Base-by-base conservation (phyloP, 2,888 invertebrate species). In the Drosophila formosana region DNA sequence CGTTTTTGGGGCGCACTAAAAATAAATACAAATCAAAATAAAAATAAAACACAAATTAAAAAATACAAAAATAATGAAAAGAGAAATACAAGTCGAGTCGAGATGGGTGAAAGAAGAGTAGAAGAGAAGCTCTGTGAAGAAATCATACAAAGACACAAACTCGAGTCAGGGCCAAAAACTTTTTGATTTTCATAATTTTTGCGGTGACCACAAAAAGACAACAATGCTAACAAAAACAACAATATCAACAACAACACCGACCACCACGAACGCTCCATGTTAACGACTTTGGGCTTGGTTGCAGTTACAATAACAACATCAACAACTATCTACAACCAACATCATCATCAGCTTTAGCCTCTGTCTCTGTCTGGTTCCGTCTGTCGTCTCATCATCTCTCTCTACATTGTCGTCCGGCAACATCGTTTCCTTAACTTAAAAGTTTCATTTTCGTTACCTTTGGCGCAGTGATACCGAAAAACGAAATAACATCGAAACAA, bases 141-240 rank as follows among this genome's bases (percentile, higher is more conserved):
- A 82, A 77, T 88, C 88, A 75, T 85, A 83, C 88, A 87, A 87
- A 79, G 80, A 82, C 82, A 6, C 34, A 1, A 28, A 23, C 45
- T 45, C 18, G 70, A 78, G 72, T 73, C 82, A 85, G 84, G 82
- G 80, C 80, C 82, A 82, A 87, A 83, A 84, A 74, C 69, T 82
- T 89, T 88, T 87, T 72, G 87, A 87, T 89, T 87, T 87, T 87
- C 89, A 87, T 87, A 87, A 87, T 87, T 89, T 87, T 84, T 87
- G 89, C 78, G 69, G 72, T 83, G 86, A 85, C 84, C 84, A 85
- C 88, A 85, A 88, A 78, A 75, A 82, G 70, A 69, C 72, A 57
- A 56, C 76, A 80, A 72, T 83, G 34, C 9, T 34, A 34, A 34
- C 70, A 72, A 30, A 5, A 30, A 7, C 62, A 66, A 39, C 65